Evolutionary conservation across 2,888 invertebrate genomes (phyloP), one percentile per base, ranked within the genome.

Genomic region (Mactromeris polynyma): DNA sequence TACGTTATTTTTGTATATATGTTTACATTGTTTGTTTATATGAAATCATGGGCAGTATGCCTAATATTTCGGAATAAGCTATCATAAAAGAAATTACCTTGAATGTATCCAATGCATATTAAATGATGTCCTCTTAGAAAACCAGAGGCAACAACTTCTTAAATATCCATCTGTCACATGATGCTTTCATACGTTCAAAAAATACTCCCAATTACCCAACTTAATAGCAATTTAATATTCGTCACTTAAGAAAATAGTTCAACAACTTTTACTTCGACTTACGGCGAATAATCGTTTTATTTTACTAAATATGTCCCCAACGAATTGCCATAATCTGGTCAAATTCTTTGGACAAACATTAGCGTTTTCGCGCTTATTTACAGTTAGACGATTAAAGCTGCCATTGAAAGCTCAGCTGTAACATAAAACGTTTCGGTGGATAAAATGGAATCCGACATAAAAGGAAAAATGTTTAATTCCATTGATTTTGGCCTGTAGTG

Each of bases 221-320:
- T 17, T 33, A 33, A 7, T 58, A 73, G 36, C 73, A 26, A 73
- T 7, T 36, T 9, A 7, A 58, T 58, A 33, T 42, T 79, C 42
- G 79, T 40, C 40, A 79, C 79, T 79, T 79, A 42, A 40, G 40
- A 73, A 78, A 42, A 79, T 1, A 42, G 46, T 86, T 81, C 69
- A 81, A 26, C 51, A 54, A 88, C 81, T 88, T 85, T 82, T 38
- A 78, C 79, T 81, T 73, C 31, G 81, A 82, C 85, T 85, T 81
- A 85, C 81, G 88, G 31, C 81, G 64, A n/a, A 42, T 85, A 88
- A 88, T 85, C 88, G 42, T 54, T 77, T 84, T 84, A 84, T 38
- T 77, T 40, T 36, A 54, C 82, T 82, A 51, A 84, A 84, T 84
- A 84, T 77, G n/a, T 78, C 26, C 77, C 31, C 51, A 77, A 78